These are phyloP conservation scores for Drosophila simulans DNA, from an alignment of 1,140 invertebrate genomes.

Conservation along the genomic window DNA sequence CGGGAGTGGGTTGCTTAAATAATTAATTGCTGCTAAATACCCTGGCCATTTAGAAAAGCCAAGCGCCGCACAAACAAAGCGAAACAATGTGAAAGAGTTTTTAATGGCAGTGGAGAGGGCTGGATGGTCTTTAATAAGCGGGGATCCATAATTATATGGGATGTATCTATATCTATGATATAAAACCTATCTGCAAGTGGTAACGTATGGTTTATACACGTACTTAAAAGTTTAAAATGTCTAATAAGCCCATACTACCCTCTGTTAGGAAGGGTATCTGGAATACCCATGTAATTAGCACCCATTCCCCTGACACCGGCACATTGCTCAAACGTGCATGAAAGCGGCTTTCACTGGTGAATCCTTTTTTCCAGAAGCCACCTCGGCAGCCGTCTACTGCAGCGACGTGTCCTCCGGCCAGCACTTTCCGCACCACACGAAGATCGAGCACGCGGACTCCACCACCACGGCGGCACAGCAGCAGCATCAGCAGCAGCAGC, in stretches of 20 bases:
- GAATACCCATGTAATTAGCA: conserved; percentile 54
- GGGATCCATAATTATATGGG: background rate
- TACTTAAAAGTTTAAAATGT: too few species aligned
- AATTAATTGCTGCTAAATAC: conserved; percentile 81
- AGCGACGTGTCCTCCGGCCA: conserved; percentile 69
- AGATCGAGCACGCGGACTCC: conserved; percentile 76
- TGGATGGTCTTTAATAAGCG: conserved; percentile 10
- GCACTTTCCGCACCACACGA: conserved; percentile 73
- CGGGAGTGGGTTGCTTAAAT: conserved; percentile 58
- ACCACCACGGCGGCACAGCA: conserved; percentile 65
- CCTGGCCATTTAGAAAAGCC: conserved; percentile 71
- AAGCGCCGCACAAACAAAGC: conserved; percentile 36
- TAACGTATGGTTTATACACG: too few species aligned
- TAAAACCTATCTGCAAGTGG: background rate
- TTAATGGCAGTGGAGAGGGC: conserved; percentile 1
- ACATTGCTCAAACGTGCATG: conserved; percentile 60
- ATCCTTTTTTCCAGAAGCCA: conserved; percentile 53
- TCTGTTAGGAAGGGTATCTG: conserved; percentile 17
- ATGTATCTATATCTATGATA: background rate
- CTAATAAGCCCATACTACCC: background rate
- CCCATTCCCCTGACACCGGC: conserved; percentile 16
- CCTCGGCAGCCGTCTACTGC: conserved; percentile 65
- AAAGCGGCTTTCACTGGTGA: conserved; percentile 64
- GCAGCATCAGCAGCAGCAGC: conserved; percentile 38
- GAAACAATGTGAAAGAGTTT: conserved; percentile 18